phyloP scores from a whole-genome alignment of 2,797 vertebrate species.

The Pangasius sanitwongsei region DNA sequence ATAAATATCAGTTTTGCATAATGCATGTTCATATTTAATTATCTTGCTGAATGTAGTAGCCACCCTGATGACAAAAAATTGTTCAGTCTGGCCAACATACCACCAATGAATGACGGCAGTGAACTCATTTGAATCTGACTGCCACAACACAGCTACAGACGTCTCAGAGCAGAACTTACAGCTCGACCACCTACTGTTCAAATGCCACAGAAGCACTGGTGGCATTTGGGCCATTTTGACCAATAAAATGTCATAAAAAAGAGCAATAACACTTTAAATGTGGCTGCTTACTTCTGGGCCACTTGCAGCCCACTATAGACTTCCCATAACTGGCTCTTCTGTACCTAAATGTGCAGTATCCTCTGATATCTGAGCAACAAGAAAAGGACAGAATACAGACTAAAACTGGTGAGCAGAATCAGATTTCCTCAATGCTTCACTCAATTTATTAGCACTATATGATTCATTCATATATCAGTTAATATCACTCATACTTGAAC shows the following conservation, averaged over 20 bases:
- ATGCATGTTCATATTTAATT: neutral
- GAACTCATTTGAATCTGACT: neutral
- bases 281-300: neutral
- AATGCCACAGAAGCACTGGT: neutral
- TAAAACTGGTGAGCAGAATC: neutral
- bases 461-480: conserved; percentile 7
- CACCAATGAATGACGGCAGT: neutral
- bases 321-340: neutral
- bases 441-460: conserved; percentile 9
- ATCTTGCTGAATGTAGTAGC: neutral
- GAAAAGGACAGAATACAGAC: neutral
- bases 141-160: neutral
- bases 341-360: conserved; percentile 10
- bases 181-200: neutral
- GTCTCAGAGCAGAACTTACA: neutral
- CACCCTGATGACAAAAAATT: neutral
- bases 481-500: neutral
- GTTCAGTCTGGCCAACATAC: neutral
- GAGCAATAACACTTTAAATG: neutral
- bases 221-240: neutral
- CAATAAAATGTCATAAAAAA: neutral
- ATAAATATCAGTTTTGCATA: neutral
- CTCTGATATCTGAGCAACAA: neutral
- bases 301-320: neutral
- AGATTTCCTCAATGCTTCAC: neutral